Base-by-base conservation (phyloP, 2,113 vertebrate species). In the Corvus cornix region DNA sequence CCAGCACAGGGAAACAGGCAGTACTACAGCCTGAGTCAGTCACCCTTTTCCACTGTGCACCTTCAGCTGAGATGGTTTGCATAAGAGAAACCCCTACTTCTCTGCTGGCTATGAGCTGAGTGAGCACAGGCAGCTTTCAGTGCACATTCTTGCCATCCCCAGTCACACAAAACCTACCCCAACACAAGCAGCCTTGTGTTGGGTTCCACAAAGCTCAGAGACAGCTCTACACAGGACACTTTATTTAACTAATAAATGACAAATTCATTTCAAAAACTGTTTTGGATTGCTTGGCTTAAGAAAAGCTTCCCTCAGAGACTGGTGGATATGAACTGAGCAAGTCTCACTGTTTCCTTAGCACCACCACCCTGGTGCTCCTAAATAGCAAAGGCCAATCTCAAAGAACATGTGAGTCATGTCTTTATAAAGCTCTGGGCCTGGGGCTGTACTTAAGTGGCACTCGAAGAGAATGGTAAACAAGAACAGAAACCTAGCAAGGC, bases 21-120 rank as follows among this genome's bases (percentile, higher is more conserved):
- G 2, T 7, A 9, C 37, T 28, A 4, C 4, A 69, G 41, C 11
- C 46, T 51, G 59, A 35, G 17, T 4, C 7, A 5, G 6, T 0
- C 2, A 1, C 28, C 3, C 14, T 53, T 43, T 43, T 33, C 20
- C n/a, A 76, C 6, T 2, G 11, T 19, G 43, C 30, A n/a, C 10
- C 63, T 63, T 13, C 44, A 80, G 39, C 26, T 51, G 41, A 37
- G 41, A 11, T 26, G 30, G 22, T 44, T 18, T 52, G 24, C 7
- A 18, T 7, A 21, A 48, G 30, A 78, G 31, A 35, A 92, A 52
- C 13, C 14, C 12, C 21, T 20, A 0, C 10, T 37, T 27, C 66
- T 62, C 37, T 72, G 13, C 49, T 72, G 53, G 11, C 12, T 12
- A 1, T 18, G 16, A 43, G 3, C 28, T 1, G 1, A 53, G 60